Conservation (phyloP, 1,140 invertebrate genomes). For the Reticulitermes speratus region DNA sequence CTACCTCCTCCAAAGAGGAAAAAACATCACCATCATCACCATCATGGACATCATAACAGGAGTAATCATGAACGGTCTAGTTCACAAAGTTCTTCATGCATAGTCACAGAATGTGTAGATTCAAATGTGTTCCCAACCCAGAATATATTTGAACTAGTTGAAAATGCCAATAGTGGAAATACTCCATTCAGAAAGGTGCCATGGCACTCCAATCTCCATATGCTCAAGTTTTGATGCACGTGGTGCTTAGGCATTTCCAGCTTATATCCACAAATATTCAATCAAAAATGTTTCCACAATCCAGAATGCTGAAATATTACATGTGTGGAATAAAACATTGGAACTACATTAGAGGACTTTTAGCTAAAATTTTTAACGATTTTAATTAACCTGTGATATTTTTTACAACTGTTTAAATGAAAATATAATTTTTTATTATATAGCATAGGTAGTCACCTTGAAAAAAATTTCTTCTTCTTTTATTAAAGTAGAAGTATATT, state of each 20-base stretch:
- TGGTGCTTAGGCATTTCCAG: neutral
- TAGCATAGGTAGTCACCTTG: neutral
- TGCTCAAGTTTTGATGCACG: constrained; percentile 48
- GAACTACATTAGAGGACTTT: neutral
- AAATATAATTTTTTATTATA: no score
- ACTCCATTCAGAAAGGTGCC: constrained; percentile 51
- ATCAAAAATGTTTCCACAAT: neutral
- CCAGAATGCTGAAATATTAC: neutral
- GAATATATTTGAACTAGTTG: constrained; percentile 32
- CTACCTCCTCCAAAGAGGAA: constrained; percentile 40
- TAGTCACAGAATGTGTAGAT: constrained; percentile 40
- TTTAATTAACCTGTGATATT: constrained; percentile 14
- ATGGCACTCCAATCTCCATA: constrained; percentile 53
- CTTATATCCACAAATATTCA: neutral
- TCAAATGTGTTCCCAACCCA: constrained; percentile 31
- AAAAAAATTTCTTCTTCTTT: neutral
- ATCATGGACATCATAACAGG: constrained; percentile 18
- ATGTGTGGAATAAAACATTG: neutral
- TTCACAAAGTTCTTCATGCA: constrained; percentile 31
- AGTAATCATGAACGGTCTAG: constrained; percentile 43
- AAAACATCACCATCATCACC: constrained; percentile 33
- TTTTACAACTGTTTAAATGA: neutral
- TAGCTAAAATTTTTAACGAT: neutral
- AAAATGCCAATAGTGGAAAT: neutral
- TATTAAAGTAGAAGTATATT: neutral